phyloP scores from a whole-genome alignment of 2,797 vertebrate genomes.

The Chanos chanos region DNA sequence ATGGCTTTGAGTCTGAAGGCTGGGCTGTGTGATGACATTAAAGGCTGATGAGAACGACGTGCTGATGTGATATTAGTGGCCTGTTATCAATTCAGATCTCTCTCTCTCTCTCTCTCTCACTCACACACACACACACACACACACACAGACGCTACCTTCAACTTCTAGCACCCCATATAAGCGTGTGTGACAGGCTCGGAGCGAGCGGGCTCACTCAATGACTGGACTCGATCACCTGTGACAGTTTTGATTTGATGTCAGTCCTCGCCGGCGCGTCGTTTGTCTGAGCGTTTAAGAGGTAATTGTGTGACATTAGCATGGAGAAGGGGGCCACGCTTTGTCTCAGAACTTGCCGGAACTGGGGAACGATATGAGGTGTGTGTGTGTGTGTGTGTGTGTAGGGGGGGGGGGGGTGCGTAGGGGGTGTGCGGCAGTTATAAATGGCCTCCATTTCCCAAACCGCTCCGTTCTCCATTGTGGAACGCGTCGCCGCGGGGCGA shows the following conservation, averaged over 20 bases:
- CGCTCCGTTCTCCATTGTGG: conserved; percentile 61
- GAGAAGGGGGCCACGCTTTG: conserved; percentile 73
- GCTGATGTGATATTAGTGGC: conserved; percentile 52
- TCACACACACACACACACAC: conserved; percentile 45
- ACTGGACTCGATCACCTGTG: conserved; percentile 99
- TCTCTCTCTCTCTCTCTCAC: conserved; percentile 23
- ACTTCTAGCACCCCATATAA: conserved; percentile 29
- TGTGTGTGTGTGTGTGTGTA: conserved; percentile 8
- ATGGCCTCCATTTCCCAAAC: conserved; percentile 78
- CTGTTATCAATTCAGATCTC: conserved; percentile 57
- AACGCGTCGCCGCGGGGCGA: conserved; percentile 40
- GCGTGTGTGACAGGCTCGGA: conserved; percentile 39
- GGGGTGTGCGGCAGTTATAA: conserved; percentile 78
- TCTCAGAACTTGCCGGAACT: conserved; percentile 61
- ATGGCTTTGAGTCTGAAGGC: conserved; percentile 66
- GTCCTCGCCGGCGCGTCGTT: conserved; percentile 89
- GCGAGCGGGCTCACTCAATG: conserved; percentile 76
- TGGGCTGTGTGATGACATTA: conserved; percentile 45
- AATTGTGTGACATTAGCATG: conserved; percentile 98
- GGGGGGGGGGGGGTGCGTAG: too few relatives aligned
- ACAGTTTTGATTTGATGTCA: conserved; percentile 99
- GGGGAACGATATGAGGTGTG: conserved; percentile 56
- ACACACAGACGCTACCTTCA: conserved; percentile 23
- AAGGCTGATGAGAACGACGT: conserved; percentile 51
- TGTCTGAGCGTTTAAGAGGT: conserved; percentile 99